Conservation (phyloP, 2,888 invertebrate genomes). For the Pollenia angustigena region DNA sequence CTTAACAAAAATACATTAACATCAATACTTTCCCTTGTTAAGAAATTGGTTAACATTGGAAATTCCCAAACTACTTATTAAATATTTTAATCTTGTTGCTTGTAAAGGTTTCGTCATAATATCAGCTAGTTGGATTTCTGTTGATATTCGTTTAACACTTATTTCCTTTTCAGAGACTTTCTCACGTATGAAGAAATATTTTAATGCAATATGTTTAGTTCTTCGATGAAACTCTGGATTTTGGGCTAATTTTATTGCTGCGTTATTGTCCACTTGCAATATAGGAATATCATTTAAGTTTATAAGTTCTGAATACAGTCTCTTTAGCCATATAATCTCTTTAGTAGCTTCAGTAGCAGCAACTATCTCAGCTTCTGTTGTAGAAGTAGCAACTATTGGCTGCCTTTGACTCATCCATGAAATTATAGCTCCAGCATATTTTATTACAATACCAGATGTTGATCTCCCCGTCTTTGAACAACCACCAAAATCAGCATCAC, state of each 20-base stretch:
- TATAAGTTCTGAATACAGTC: too few relatives aligned
- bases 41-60: slow-evolving; percentile 1
- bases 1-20: background rate
- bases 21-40: slow-evolving; percentile 10
- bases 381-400: slow-evolving; percentile 27
- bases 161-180: too few relatives aligned
- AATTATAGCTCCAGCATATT: slow-evolving; percentile 25
- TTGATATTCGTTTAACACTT: too few relatives aligned
- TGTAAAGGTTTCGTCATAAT: slow-evolving; percentile 8
- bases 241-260: too few relatives aligned
- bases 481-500: slow-evolving; percentile 77
- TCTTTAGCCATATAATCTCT: slow-evolving; percentile 4
- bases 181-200: too few relatives aligned
- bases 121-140: background rate
- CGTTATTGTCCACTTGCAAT: too few relatives aligned
- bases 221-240: too few relatives aligned
- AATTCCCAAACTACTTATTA: background rate
- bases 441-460: slow-evolving; percentile 35
- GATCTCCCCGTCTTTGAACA: slow-evolving; percentile 76
- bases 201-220: too few relatives aligned
- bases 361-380: slow-evolving; percentile 72
- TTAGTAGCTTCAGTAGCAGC: slow-evolving; percentile 3
- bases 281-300: too few relatives aligned
- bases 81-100: slow-evolving; percentile 16
- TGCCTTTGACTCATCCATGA: slow-evolving; percentile 76